phyloP scores from a whole-genome alignment of 1,140 invertebrate genomes.

The Steinernema khuongi region DNA sequence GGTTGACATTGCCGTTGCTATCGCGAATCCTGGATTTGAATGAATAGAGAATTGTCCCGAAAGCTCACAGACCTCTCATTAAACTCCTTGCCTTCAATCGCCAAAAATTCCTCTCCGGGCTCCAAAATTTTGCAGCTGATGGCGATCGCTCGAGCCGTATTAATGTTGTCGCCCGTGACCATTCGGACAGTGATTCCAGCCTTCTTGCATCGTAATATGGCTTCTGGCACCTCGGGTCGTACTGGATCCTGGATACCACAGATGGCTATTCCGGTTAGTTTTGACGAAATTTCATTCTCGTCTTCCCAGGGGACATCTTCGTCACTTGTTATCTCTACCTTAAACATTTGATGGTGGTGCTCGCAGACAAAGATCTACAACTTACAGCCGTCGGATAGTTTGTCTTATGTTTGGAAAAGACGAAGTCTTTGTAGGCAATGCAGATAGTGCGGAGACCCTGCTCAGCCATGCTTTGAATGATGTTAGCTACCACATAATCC shows the following conservation, averaged over 20 bases:
- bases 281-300: constrained; percentile 43
- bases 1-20: constrained; percentile 48
- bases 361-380: not conserved
- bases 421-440: constrained; percentile 71
- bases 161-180: constrained; percentile 69
- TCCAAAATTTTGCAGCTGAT: constrained; percentile 87
- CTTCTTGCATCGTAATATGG: constrained; percentile 87
- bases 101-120: constrained; percentile 56
- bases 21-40: constrained; percentile 71
- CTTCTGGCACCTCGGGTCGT: constrained; percentile 89
- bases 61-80: constrained; percentile 62
- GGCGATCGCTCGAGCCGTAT: constrained; percentile 69
- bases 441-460: constrained; percentile 85
- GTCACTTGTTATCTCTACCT: constrained; percentile 39
- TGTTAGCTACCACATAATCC: constrained; percentile 80
- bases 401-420: constrained; percentile 69
- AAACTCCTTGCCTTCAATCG: constrained; percentile 57
- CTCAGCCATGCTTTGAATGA: constrained; percentile 97
- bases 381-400: constrained; percentile 37
- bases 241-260: constrained; percentile 73
- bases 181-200: constrained; percentile 98
- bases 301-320: constrained; percentile 58
- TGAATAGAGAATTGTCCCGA: constrained; percentile 63
- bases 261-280: constrained; percentile 51
- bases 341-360: not conserved